Base-by-base conservation (phyloP, 2,797 vertebrate species). In the Paedocypris micromegethes region DNA sequence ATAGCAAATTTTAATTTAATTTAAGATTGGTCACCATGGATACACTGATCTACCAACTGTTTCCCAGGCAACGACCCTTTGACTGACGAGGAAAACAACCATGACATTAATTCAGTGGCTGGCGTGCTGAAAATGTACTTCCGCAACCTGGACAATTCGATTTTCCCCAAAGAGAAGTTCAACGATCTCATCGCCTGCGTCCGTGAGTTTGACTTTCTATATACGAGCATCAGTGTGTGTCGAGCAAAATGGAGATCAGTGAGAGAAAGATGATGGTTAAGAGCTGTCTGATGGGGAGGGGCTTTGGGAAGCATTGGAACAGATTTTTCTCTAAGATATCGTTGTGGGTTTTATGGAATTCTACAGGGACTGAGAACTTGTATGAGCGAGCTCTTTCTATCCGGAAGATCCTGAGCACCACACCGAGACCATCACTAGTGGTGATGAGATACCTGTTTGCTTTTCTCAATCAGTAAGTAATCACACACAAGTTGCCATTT, bases 391-490 rank as follows among this genome's bases (percentile, higher is more conserved):
- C 97, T 2, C 91, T 98, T 85, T 94, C 94, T 83, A 88, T 98
- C 86, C 93, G 92, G 52, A 98, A 98, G 88, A 92, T 98, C 76
- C 90, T 99, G 73, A 88, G 96, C 74, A 93, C 91, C 41, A 87
- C 95, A 81, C 93, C 94, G 39, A 90, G 94, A 66, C 92, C 93
- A 0, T 90, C 93, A 65, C 91, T 98, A 70, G 92, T 98, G 78
- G 92, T 99, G 85, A 96, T 97, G 93, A 92, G 97, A 78, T 99
- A 99, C 86, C 92, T 99, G 84, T 98, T 99, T 44, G 93, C 97
- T 81, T 99, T 99, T 87, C 94, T 99, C 79, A 98, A 97, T 84
- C 97, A 99, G 97, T 99, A 89, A 98, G 97, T 94, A 5, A 2
- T 44, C 23, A 38, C 47, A 49, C 38, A 59, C 56, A 72, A 52